Conservation (phyloP, 2,797 vertebrate species). For the Sorex maritimensis region DNA sequence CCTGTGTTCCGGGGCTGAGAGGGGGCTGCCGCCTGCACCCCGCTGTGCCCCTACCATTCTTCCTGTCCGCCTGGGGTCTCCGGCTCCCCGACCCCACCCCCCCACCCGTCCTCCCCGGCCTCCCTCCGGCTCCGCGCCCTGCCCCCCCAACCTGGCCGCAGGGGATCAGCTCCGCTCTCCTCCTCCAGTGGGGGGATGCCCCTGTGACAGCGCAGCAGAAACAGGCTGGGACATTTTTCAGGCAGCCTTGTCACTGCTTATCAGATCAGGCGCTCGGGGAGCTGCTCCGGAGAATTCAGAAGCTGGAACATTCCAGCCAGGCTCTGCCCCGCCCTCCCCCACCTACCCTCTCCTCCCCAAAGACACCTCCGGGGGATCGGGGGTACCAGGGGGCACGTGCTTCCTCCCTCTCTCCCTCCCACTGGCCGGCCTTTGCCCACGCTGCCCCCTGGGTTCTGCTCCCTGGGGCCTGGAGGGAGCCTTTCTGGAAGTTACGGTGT, state of each 20-base stretch:
- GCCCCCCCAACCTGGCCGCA: conserved; percentile 32
- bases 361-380: neutral
- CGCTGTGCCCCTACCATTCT: neutral
- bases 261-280: conserved; percentile 89
- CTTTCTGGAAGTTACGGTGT: neutral
- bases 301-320: conserved; percentile 77
- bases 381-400: no score
- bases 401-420: neutral
- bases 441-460: neutral
- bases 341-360: neutral
- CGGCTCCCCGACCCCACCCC: no score
- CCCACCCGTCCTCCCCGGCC: neutral
- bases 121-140: neutral
- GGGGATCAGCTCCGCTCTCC: conserved; percentile 10
- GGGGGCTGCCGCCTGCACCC: neutral
- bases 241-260: conserved; percentile 92
- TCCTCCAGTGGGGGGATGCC: neutral
- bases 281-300: conserved; percentile 70
- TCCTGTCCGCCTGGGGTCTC: no score
- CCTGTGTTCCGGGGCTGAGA: no score
- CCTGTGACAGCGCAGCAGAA: conserved; percentile 79
- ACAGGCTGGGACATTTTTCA: conserved; percentile 91
- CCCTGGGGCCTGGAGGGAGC: neutral
- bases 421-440: neutral
- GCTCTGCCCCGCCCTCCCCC: conserved; percentile 22